Evolutionary conservation across 2,113 vertebrate genomes (phyloP).

Genomic region (Malurus melanocephalus): DNA sequence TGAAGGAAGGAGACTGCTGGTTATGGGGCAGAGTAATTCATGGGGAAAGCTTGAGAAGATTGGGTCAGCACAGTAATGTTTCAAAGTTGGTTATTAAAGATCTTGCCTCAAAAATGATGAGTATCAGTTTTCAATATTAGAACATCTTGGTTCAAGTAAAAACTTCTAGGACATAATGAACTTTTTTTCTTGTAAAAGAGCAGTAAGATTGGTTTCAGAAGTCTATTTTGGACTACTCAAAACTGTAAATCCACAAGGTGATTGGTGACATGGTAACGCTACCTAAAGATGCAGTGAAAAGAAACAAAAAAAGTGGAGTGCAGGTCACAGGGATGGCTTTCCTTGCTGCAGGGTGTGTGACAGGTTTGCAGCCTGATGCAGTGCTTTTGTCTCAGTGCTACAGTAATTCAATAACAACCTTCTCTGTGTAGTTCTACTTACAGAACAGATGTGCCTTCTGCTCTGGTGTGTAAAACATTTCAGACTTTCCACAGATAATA

Average conservation of each 20-base stretch:
- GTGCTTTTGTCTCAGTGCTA: not conserved
- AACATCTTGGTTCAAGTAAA: not conserved
- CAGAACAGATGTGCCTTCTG: not conserved
- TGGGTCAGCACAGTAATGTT: not conserved
- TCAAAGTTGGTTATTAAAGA: not conserved
- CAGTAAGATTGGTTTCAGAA: not conserved
- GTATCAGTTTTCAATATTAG: not conserved
- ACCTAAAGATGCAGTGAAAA: not conserved
- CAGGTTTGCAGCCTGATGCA: not conserved
- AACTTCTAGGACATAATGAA: not conserved
- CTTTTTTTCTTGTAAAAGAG: not conserved
- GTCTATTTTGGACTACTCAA: not conserved
- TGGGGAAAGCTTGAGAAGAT: not conserved
- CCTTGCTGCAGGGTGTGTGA: not conserved
- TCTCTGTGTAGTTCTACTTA: not conserved
- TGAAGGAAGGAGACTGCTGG: accelerated
- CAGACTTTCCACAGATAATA: not conserved
- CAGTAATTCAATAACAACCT: not conserved
- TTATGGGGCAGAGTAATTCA: not conserved
- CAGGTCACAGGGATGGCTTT: not conserved
- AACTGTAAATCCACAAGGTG: not conserved
- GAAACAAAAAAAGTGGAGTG: not conserved
- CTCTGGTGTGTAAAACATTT: not conserved
- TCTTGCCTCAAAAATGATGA: not conserved
- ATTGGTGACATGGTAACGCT: not conserved